phyloP scores from a whole-genome alignment of 2,888 invertebrate genomes.

The Cerastis rubricosa region DNA sequence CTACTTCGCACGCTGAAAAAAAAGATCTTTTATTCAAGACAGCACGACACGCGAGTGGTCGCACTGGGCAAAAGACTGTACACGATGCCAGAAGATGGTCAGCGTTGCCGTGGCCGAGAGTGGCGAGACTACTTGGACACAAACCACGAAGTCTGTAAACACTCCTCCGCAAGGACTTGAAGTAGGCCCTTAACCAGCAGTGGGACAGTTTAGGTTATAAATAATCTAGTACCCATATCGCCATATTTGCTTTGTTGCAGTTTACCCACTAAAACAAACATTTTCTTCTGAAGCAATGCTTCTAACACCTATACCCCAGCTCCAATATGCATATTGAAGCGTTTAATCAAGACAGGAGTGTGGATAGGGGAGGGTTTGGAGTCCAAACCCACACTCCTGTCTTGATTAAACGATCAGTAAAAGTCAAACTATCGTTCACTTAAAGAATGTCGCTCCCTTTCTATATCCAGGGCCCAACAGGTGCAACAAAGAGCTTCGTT shows the following conservation, averaged over 20 bases:
- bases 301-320: neutral
- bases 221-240: neutral
- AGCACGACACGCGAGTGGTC: neutral
- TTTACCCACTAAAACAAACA: neutral
- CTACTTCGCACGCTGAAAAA: neutral
- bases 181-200: neutral
- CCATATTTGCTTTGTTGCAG: neutral
- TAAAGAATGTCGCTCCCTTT: constrained; percentile 60
- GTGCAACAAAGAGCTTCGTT: constrained; percentile 88
- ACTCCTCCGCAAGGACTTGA: neutral
- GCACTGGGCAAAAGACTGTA: neutral
- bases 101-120: neutral
- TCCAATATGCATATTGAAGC: no score
- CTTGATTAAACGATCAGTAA: constrained; percentile 57
- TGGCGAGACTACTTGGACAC: neutral
- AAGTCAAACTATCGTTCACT: constrained; percentile 53
- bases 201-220: neutral
- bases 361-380: constrained; percentile 3
- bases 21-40: neutral
- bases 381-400: constrained; percentile 16
- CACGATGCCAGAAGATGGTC: neutral
- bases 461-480: constrained; percentile 71
- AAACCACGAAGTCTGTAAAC: neutral
- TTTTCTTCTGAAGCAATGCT: neutral
- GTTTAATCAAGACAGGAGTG: constrained; percentile 48